These are phyloP conservation scores for Poeciliopsis retropinna DNA, from an alignment of 2,113 vertebrate species.

Conservation along the genomic window DNA sequence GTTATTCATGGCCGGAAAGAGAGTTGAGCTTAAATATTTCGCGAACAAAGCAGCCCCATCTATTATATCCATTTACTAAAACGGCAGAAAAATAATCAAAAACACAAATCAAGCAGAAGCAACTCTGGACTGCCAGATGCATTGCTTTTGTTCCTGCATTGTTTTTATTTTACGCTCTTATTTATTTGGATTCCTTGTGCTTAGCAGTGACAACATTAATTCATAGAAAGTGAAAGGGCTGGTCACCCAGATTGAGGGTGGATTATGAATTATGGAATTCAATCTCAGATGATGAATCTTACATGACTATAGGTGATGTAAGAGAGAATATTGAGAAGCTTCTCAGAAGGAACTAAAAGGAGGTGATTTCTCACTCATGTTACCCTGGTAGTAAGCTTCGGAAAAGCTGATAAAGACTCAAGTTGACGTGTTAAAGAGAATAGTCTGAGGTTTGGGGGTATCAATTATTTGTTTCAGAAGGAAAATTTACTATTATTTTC, in stretches of 20 bases:
- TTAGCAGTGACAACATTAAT: conserved; percentile 34
- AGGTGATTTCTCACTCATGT: conserved; percentile 24
- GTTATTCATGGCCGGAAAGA: conserved; percentile 24
- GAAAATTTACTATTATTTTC: neutral
- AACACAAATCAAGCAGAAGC: conserved; percentile 2
- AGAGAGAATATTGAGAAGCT: conserved; percentile 28
- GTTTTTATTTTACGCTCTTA: conserved; percentile 20
- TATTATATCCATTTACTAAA: conserved; percentile 27
- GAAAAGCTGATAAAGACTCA: conserved; percentile 4
- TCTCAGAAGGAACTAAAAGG: conserved; percentile 18
- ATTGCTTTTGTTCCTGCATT: conserved; percentile 17
- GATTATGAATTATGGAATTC: conserved; percentile 54
- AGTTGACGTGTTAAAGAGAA: neutral
- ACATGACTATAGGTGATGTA: conserved; percentile 49
- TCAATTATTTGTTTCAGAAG: neutral
- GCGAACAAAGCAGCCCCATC: conserved; percentile 17
- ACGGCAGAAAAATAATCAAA: conserved; percentile 9
- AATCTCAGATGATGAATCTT: conserved; percentile 57
- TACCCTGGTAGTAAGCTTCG: neutral
- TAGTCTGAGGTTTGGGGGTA: neutral
- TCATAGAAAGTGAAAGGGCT: conserved; percentile 30
- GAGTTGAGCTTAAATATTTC: conserved; percentile 22
- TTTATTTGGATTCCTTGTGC: conserved; percentile 32
- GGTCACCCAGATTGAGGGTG: conserved; percentile 22
- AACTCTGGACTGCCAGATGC: neutral